Conservation (phyloP, 2,113 vertebrate genomes). For the Eudyptes chrysolophus region DNA sequence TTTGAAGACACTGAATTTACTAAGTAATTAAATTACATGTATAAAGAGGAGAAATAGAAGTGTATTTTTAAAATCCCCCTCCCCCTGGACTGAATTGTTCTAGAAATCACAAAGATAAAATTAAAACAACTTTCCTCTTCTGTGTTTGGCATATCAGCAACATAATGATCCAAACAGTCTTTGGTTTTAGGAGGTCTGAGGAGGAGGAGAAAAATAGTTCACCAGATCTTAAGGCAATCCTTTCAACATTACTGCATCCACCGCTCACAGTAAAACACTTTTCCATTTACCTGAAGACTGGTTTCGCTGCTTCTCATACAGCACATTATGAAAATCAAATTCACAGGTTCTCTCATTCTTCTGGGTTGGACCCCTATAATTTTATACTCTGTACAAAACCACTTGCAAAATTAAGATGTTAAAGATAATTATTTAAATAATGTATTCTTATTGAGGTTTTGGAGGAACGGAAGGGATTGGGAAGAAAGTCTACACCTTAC, state of each 20-base stretch:
- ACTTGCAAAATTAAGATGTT: neutral
- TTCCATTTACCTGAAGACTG: neutral
- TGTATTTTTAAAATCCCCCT: neutral
- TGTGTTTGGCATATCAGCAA: neutral
- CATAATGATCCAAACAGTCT: neutral
- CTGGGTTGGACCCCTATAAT: neutral
- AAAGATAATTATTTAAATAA: neutral
- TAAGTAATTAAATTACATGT: neutral
- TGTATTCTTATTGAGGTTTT: neutral
- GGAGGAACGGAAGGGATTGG: neutral
- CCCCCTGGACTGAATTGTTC: neutral
- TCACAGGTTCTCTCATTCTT: neutral
- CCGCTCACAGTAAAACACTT: neutral
- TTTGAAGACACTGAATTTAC: neutral
- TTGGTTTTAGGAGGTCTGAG: neutral
- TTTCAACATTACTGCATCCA: neutral
- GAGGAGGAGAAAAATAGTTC: neutral
- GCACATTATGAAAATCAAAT: neutral
- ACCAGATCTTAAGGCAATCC: neutral
- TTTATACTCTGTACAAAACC: neutral
- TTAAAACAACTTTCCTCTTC: neutral
- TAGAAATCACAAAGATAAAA: neutral
- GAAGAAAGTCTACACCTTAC: neutral
- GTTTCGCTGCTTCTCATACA: neutral
- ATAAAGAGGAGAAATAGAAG: neutral